These are phyloP conservation scores for Papilio demoleus DNA, from an alignment of 2,888 invertebrate genomes.

Conservation along the genomic window DNA sequence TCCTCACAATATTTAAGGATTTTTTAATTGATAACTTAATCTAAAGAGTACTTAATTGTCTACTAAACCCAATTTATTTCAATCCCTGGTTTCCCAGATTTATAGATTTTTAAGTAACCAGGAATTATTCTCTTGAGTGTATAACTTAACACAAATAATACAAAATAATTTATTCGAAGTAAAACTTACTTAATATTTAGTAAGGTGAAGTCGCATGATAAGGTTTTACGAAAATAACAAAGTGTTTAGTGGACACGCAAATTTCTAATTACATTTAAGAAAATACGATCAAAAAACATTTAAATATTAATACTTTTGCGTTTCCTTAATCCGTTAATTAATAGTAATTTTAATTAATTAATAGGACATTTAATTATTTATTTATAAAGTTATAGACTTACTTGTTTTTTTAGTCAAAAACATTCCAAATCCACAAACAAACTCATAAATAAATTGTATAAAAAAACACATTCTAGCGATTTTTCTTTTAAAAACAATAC, in stretches of 20 bases:
- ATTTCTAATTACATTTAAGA: slow-evolving; percentile 33
- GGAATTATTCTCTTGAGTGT: too few relatives aligned
- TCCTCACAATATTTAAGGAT: too few relatives aligned
- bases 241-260: slow-evolving; percentile 24
- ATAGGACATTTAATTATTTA: too few relatives aligned
- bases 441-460: too few relatives aligned
- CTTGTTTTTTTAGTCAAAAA: slow-evolving; percentile 13
- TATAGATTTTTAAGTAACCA: too few relatives aligned
- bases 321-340: too few relatives aligned
- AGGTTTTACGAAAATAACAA: background rate
- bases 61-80: too few relatives aligned
- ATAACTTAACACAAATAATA: background rate
- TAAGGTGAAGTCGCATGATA: background rate
- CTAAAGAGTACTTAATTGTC: too few relatives aligned
- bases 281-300: slow-evolving; percentile 9
- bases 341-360: too few relatives aligned
- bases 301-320: too few relatives aligned
- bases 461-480: slow-evolving; percentile 5
- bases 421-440: background rate
- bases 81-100: too few relatives aligned
- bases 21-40: too few relatives aligned
- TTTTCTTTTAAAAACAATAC: background rate
- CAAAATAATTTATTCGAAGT: background rate
- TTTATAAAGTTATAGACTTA: slow-evolving; percentile 15
- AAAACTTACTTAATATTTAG: background rate